Percentiles rank a stretch among this genome's conserved stretches.
Conservation (phyloP, 30 jellyfish, hydroid and myxozoan genomes). For the Nemopilema nomurai region DNA sequence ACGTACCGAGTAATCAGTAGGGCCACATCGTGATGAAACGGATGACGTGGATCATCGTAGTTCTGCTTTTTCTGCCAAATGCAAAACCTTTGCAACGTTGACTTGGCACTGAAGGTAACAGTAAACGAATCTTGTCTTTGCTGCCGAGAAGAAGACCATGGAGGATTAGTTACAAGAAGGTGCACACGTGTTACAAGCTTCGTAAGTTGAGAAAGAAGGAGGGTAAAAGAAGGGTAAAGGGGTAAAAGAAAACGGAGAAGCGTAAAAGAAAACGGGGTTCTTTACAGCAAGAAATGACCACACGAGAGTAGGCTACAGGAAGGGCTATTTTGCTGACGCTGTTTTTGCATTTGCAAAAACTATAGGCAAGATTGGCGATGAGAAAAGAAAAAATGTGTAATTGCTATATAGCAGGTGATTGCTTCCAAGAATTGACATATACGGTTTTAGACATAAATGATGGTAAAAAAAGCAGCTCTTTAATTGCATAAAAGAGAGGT, state of each 20-base stretch:
- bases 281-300: not conserved
- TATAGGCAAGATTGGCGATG: too few relatives aligned
- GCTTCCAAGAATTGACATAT: too few relatives aligned
- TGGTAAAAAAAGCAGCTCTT: too few relatives aligned
- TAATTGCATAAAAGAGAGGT: too few relatives aligned
- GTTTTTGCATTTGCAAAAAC: too few relatives aligned
- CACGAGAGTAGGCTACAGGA: too few relatives aligned
- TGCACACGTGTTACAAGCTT: not conserved
- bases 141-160: not conserved
- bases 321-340: too few relatives aligned
- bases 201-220: too few relatives aligned
- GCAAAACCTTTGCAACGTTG: constrained; percentile 62
- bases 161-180: not conserved
- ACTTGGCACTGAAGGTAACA: constrained; percentile 62
- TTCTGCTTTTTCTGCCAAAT: constrained; percentile 63
- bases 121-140: constrained; percentile 28
- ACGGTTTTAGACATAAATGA: too few relatives aligned
- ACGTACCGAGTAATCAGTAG: constrained; percentile 55
- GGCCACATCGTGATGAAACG: constrained; percentile 72
- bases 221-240: too few relatives aligned
- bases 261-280: not conserved
- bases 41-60: constrained; percentile 38
- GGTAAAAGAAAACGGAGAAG: not conserved
- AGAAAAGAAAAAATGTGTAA: too few relatives aligned
- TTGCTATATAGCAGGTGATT: too few relatives aligned